Evolutionary conservation across 2,113 vertebrate genomes (phyloP), one percentile per base, ranked within the genome.

Genomic region (Nyctereutes procyonoides): DNA sequence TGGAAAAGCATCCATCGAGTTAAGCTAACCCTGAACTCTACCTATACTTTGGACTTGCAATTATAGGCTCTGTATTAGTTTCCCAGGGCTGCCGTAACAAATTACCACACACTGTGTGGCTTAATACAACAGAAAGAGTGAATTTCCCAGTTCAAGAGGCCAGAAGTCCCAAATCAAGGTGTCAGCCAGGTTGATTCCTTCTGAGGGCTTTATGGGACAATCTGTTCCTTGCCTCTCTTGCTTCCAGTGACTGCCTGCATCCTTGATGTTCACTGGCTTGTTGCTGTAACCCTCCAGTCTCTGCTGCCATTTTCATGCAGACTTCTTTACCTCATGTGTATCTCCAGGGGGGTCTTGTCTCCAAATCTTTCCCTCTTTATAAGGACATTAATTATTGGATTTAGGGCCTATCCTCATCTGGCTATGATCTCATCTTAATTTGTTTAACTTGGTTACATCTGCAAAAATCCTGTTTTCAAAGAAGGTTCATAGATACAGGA

Each of bases 211-310:
- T 32, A 28, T 19, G 4, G 6, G 32, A 38, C 22, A 71, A 48
- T 48, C 38, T n/a, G 4, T 22, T 62, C 3, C 1, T 0, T 22
- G 1, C 13, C 53, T 73, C 4, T 63, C 22, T 9, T 73, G 9
- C 14, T 83, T 63, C 28, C 35, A 28, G 48, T 20, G 38, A 8
- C 15, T 22, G 26, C 51, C 58, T 16, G 22, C 17, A 8, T 38
- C 5, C 1, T 38, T n/a, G 7, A 2, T 20, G 2, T 24, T 48
- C 58, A 4, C 15, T 87, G 26, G 6, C 13, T 48, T 30, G 20
- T 9, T 38, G 11, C 4, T 16, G 2, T 16, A 9, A 8, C 30
- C 28, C 9, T 63, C 30, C 10, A 24, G 4, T 43, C 13, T 62
- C 58, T 32, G 7, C 38, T 10, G 32, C 26, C 0, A 16, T 30